Percentiles rank a stretch among this genome's conserved stretches.
Evolutionary conservation across 2,113 vertebrate genomes (phyloP).

Genomic region (Potamarius usumacintae): DNA sequence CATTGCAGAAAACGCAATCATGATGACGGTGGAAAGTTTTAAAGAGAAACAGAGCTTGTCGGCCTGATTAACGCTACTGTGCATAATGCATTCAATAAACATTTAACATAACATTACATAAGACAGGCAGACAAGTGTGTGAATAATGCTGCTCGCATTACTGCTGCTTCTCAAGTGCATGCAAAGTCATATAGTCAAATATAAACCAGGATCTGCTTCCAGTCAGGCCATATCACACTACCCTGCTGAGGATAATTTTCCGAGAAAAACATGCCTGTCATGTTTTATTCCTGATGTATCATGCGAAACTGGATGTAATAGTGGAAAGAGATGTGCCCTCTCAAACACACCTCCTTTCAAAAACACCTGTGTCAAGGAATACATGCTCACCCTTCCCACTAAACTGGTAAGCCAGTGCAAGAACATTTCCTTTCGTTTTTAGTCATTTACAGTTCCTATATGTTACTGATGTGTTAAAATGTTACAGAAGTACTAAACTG

Average conservation of each 20-base stretch:
- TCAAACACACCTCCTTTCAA: neutral
- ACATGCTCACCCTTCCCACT: neutral
- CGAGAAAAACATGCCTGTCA: neutral
- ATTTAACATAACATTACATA: neutral
- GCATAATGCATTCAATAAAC: neutral
- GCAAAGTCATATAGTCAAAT: neutral
- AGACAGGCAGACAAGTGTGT: neutral
- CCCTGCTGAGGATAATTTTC: neutral
- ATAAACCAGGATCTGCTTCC: neutral
- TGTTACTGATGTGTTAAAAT: neutral
- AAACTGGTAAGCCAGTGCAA: neutral
- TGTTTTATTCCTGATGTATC: neutral
- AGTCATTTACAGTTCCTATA: neutral
- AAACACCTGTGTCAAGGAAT: too few species aligned
- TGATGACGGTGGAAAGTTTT: neutral
- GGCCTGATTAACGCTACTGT: neutral
- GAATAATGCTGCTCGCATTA: neutral
- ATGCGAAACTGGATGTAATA: neutral
- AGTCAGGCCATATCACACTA: neutral
- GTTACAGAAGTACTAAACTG: too few species aligned
- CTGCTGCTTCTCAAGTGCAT: neutral
- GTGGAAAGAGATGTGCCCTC: neutral
- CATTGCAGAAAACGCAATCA: neutral
- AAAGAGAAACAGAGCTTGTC: slow-evolving; percentile 1
- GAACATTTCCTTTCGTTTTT: neutral